Conservation (phyloP, 35 echinoderm and acorn worm genomes). For the Heliocidaris erythrogramma region DNA sequence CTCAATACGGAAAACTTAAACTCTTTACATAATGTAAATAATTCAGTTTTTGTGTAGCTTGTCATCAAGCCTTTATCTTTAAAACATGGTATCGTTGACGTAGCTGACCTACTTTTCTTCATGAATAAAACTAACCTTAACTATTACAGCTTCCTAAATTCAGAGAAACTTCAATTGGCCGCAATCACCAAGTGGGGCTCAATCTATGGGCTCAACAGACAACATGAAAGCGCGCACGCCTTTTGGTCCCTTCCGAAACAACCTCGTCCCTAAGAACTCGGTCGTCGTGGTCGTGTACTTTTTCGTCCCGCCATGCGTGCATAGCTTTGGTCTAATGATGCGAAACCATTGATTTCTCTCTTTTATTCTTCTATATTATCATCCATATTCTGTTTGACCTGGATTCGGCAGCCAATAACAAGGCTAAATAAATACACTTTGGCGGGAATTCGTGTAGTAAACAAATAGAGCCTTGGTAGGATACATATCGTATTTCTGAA, state of each 20-base stretch:
- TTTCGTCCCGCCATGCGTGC: background rate
- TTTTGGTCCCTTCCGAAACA: background rate
- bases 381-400: slow-evolving; percentile 11
- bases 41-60: background rate
- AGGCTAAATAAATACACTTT: slow-evolving; percentile 18
- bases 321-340: background rate
- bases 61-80: background rate
- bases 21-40: no score
- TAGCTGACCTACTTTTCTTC: background rate
- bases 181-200: background rate
- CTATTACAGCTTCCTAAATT: background rate
- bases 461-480: background rate
- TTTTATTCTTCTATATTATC: background rate
- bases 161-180: background rate
- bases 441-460: background rate
- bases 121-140: background rate
- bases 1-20: no score
- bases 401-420: background rate
- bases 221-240: background rate
- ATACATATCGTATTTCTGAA: slow-evolving; percentile 5
- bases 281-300: background rate
- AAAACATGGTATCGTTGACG: background rate
- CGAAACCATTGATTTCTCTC: background rate
- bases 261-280: background rate
- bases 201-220: background rate